Base-by-base conservation (phyloP, 1,140 invertebrate genomes). In the Ceratosolen solmsi region DNA sequence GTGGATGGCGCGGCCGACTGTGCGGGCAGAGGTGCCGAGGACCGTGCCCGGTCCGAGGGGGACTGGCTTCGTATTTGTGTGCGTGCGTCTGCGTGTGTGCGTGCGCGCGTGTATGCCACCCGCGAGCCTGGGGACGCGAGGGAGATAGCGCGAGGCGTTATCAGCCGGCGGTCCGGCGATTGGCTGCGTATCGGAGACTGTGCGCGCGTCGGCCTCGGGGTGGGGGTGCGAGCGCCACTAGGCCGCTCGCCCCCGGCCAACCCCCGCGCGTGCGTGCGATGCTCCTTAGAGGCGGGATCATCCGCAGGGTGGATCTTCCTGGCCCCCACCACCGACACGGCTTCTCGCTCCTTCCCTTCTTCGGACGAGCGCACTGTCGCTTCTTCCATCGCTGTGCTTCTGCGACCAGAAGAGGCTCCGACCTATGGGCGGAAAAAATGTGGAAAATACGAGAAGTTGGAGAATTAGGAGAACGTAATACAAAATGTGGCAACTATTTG, bases 121-220 rank as follows among this genome's bases (percentile, higher is more conserved):
- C 85, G 83, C 87, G 85, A 84, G 86, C 86, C 83, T 84, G 84
- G 7, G 25, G 5, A 36, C 63, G 41, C 41, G 75, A 77, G 87
- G 86, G 87, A 87, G 87, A 90, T 88, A 88, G 90, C 87, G 89
- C 89, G 90, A 72, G 70, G 88, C 88, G 88, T 92, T 91, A 91
- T 90, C 90, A 90, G 88, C 89, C 86, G 84, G 90, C 89, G 89
- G 87, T 89, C 88, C 90, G 89, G 87, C 90, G 90, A 92, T 91
- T 91, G 91, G 91, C 89, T 90, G 90, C 22, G 33, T 89, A 91
- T 90, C 88, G 89, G 91, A 92, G 91, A 87, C 90, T 91, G 91
- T 90, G 91, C 90, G 54, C 41, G 60, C 41, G 85, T 88, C 83
- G 80, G 54, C 51, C 22, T 27, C 1, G 17, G 33, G 2, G 51